These are phyloP conservation scores for Coptodon bakossiorum DNA, from an alignment of 2,113 vertebrate genomes.

Conservation along the genomic window DNA sequence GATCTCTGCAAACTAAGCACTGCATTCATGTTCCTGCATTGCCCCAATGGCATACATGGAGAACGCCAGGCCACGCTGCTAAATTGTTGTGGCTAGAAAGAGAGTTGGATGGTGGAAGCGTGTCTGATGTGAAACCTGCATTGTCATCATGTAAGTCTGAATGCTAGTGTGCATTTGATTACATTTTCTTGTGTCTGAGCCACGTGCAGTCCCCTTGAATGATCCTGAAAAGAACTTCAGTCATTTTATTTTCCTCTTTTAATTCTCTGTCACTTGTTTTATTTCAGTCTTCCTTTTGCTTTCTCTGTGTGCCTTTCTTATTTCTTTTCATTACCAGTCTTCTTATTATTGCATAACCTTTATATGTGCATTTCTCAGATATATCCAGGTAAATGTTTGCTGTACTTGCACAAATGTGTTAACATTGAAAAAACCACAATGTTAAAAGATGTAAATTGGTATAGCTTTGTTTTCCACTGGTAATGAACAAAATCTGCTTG, in stretches of 20 bases:
- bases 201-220: not conserved
- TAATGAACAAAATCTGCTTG: not conserved
- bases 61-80: not conserved
- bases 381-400: not conserved
- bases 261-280: not conserved
- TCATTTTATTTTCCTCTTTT: not conserved
- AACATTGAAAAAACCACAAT: not conserved
- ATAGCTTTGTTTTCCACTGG: not conserved
- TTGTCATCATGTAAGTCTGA: not conserved
- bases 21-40: not conserved
- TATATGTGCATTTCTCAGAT: not conserved
- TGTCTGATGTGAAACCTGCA: not conserved
- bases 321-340: not conserved
- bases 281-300: not conserved
- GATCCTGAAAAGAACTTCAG: not conserved
- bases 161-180: not conserved
- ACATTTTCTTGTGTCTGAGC: not conserved
- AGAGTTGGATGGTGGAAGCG: not conserved
- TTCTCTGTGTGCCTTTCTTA: not conserved
- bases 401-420: not conserved
- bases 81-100: not conserved
- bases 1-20: slow-evolving; percentile 8
- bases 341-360: not conserved
- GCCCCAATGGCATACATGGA: not conserved
- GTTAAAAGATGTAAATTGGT: not conserved